Evolutionary conservation across 1,140 invertebrate genomes (phyloP).

Genomic region (Anadara kagoshimensis): DNA sequence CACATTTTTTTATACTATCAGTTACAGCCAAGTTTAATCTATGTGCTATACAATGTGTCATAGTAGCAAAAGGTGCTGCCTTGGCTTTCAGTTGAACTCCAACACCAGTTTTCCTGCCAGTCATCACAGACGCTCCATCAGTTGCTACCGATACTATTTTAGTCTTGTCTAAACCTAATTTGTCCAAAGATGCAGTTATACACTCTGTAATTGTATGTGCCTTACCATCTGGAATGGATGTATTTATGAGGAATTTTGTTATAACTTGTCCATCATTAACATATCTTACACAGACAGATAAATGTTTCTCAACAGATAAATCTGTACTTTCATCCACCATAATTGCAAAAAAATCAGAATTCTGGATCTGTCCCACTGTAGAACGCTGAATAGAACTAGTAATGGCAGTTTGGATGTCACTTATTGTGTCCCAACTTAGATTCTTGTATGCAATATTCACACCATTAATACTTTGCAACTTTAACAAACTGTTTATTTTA

Average conservation of each 20-base stretch:
- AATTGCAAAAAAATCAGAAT: constrained; percentile 1
- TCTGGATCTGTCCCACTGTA: not conserved
- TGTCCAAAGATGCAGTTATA: too few relatives aligned
- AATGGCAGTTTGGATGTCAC: not conserved
- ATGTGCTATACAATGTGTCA: constrained; percentile 25
- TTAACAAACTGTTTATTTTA: not conserved
- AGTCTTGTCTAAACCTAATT: not conserved
- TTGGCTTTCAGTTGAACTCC: constrained; percentile 22
- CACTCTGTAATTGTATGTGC: constrained; percentile 14
- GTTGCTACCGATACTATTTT: constrained; percentile 22
- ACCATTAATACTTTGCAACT: constrained; percentile 7
- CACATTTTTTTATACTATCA: constrained; percentile 23
- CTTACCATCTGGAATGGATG: not conserved
- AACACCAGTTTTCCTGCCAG: constrained; percentile 22
- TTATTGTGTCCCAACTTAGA: constrained; percentile 8
- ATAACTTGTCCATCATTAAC: constrained; percentile 4
- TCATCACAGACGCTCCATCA: constrained; percentile 29
- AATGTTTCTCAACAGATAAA: not conserved
- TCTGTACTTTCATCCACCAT: constrained; percentile 27
- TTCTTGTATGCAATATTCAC: not conserved
- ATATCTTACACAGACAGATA: not conserved
- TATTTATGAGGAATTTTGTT: not conserved
- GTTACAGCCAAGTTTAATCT: constrained; percentile 10
- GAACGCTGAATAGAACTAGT: not conserved
- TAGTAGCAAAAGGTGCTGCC: constrained; percentile 17